Base-by-base conservation (phyloP, 2,888 invertebrate species). In the Amiota minor region DNA sequence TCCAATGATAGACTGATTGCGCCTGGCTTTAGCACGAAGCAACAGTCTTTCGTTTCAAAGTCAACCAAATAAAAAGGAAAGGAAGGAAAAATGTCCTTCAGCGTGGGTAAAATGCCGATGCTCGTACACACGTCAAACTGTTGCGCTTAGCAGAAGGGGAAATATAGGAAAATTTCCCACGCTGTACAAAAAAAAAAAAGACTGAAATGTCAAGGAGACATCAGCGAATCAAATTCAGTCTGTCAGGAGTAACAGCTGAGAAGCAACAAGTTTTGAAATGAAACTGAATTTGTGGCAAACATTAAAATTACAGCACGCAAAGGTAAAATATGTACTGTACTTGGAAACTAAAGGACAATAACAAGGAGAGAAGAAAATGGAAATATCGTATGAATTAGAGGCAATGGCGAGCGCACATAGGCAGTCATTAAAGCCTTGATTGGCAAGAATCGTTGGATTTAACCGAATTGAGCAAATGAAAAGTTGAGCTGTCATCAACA, bases 1-100 rank as follows among this genome's bases (percentile, higher is more conserved):
- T 83, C 86, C 85, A 80, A 79, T 78, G 84, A 76, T 84, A 82
- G 82, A 82, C 82, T 82, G 74, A 53, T 75, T 35, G 75, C 72
- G 74, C 75, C 70, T 14, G 35, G 56, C 14, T 9, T 49, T 35
- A 16, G 61, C 70, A 47, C 56, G 70, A 69, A 69, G 62, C 56
- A 70, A 62, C 68, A 55, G 65, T 67, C 69, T 72, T 35, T 35
- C 35, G 72, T 10, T 55, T 73, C 70, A 64, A 62, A 72, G 70
- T 55, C 56, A 35, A 61, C 12, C 4, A 6, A 6, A 35, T 6
- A 6, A 35, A 53, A 53, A n/a, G 0, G 6, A 11, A 50, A 50
- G 11, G 10, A 23, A 69, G 69, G 77, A 80, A 74, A 80, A 77
- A 74, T 75, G 77, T 59, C 53, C 71, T 46, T 45, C 76, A 85